phyloP scores from a whole-genome alignment of 2,797 vertebrate genomes.

The Rachycentron canadum region DNA sequence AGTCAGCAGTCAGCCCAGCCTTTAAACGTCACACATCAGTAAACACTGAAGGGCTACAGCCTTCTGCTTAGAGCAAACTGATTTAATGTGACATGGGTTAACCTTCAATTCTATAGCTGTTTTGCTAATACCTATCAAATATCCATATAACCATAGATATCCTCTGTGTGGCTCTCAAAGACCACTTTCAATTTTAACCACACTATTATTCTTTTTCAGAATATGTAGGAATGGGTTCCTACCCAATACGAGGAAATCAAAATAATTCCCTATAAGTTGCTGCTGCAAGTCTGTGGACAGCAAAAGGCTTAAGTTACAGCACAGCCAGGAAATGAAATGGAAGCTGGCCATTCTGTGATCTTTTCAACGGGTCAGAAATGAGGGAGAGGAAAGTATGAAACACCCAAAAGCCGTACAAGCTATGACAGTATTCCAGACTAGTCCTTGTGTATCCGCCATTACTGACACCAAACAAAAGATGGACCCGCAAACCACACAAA shows the following conservation, averaged over 20 bases:
- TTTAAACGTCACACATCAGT: slow-evolving; percentile 25
- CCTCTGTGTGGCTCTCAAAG: slow-evolving; percentile 29
- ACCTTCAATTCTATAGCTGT: slow-evolving; percentile 14
- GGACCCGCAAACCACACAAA: slow-evolving; percentile 61
- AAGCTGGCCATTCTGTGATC: slow-evolving; percentile 41
- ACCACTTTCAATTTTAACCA: slow-evolving; percentile 31
- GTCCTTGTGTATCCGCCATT: slow-evolving; percentile 44
- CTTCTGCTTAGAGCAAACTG: slow-evolving; percentile 16
- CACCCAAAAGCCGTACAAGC: slow-evolving; percentile 27
- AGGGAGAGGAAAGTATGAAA: slow-evolving; percentile 32
- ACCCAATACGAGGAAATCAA: slow-evolving; percentile 22
- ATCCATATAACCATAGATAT: slow-evolving; percentile 5
- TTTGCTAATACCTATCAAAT: slow-evolving; percentile 23
- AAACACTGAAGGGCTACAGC: slow-evolving; percentile 28
- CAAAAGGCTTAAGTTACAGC: slow-evolving; percentile 44
- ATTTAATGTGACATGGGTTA: slow-evolving; percentile 18
- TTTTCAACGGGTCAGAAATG: slow-evolving; percentile 38
- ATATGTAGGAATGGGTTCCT: slow-evolving; percentile 17
- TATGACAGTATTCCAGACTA: slow-evolving; percentile 48
- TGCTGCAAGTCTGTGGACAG: slow-evolving; percentile 43
- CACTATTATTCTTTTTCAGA: slow-evolving; percentile 7
- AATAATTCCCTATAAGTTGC: slow-evolving; percentile 31
- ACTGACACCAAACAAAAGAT: slow-evolving; percentile 50
- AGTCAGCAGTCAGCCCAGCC: slow-evolving; percentile 22
- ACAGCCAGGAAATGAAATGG: slow-evolving; percentile 49